These are phyloP conservation scores for Martes martes DNA, from an alignment of 2,113 vertebrate genomes.

Conservation along the genomic window DNA sequence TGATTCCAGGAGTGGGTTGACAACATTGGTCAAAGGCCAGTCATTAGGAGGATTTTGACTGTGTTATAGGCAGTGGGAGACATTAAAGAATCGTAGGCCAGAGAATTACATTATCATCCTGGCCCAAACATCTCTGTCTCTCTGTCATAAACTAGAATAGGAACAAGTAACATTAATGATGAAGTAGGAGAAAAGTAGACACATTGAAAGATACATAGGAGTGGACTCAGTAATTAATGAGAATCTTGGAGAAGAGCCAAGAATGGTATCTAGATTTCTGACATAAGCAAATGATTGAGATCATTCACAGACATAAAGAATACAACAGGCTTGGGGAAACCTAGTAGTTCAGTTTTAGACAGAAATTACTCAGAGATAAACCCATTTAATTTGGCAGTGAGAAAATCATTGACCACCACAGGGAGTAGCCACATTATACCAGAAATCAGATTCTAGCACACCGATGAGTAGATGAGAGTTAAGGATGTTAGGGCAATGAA, in stretches of 20 bases:
- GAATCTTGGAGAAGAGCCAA: neutral
- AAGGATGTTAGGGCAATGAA: neutral
- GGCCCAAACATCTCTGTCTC: neutral
- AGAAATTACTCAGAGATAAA: neutral
- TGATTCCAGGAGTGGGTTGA: neutral
- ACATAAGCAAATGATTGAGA: neutral
- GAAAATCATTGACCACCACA: too few relatives aligned
- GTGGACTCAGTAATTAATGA: neutral
- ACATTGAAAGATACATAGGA: neutral
- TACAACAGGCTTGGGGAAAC: neutral
- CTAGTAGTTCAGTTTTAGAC: neutral
- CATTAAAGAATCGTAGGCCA: neutral
- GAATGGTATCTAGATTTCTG: neutral
- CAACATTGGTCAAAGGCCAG: neutral
- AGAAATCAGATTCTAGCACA: neutral
- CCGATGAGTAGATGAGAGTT: neutral
- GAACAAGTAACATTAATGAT: neutral
- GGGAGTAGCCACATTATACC: neutral
- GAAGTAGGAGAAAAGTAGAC: neutral
- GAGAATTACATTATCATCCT: neutral
- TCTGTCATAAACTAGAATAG: neutral
- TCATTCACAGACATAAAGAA: neutral
- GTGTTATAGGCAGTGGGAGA: neutral
- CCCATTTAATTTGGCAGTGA: neutral
- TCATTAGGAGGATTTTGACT: neutral